Evolutionary conservation across 2,888 invertebrate genomes (phyloP).

Genomic region (Nemotelus nigrinus): DNA sequence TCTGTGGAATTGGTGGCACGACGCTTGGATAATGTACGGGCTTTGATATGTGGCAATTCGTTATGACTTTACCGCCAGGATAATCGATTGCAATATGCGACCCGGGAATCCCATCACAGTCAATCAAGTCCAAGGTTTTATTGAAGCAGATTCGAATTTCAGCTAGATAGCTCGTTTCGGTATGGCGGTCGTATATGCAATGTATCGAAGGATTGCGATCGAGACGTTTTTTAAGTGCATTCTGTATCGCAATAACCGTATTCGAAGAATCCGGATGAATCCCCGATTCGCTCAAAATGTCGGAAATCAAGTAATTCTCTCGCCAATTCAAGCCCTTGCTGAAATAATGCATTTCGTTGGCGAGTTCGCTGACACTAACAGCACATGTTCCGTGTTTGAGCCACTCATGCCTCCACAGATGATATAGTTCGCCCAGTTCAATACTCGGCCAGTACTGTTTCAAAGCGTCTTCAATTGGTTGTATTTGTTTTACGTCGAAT

Average conservation of each 20-base stretch:
- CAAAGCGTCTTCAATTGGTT: slow-evolving; percentile 69
- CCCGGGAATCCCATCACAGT: slow-evolving; percentile 72
- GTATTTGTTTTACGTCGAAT: slow-evolving; percentile 72
- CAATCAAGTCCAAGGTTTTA: slow-evolving; percentile 71
- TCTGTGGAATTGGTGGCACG: slow-evolving; percentile 60
- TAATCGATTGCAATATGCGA: slow-evolving; percentile 57
- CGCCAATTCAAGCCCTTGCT: slow-evolving; percentile 71
- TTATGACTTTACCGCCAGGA: slow-evolving; percentile 66
- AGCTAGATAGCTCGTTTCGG: slow-evolving; percentile 70
- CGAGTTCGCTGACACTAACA: slow-evolving; percentile 67
- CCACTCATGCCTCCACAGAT: slow-evolving; percentile 86
- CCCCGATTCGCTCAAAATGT: slow-evolving; percentile 68
- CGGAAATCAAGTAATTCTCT: slow-evolving; percentile 70
- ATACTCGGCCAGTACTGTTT: slow-evolving; percentile 78
- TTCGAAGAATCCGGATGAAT: slow-evolving; percentile 70
- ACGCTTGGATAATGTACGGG: slow-evolving; percentile 69
- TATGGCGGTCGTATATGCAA: slow-evolving; percentile 71
- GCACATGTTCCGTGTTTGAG: slow-evolving; percentile 86
- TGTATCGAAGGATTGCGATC: slow-evolving; percentile 72
- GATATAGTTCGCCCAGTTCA: slow-evolving; percentile 64
- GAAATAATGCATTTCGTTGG: slow-evolving; percentile 76
- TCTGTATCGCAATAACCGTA: slow-evolving; percentile 66
- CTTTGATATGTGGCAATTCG: slow-evolving; percentile 70
- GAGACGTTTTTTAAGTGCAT: slow-evolving; percentile 68
- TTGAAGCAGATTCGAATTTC: slow-evolving; percentile 81